phyloP scores from a whole-genome alignment of 2,113 vertebrate species.

The Gymnocephalus cernua region DNA sequence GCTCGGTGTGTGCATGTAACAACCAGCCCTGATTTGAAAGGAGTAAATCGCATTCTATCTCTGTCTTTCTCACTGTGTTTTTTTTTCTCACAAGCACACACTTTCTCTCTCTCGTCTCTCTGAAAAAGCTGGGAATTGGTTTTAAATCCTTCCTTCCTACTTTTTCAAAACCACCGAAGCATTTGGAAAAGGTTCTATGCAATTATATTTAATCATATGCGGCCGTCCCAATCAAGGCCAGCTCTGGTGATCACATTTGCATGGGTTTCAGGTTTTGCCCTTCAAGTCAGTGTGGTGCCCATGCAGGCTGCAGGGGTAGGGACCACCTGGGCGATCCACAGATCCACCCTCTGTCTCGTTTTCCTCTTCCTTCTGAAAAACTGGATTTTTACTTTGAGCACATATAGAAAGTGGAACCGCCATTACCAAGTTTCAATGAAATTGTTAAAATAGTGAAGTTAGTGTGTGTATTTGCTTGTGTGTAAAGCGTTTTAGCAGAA shows the following conservation, averaged over 20 bases:
- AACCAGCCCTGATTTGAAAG: constrained; percentile 70
- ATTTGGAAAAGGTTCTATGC: constrained; percentile 83
- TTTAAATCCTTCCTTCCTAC: constrained; percentile 81
- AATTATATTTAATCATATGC: constrained; percentile 86
- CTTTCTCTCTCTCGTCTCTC: constrained; percentile 29
- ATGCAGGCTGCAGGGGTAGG: constrained; percentile 55
- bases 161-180: constrained; percentile 74
- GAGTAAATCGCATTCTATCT: constrained; percentile 27
- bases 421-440: background rate
- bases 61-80: constrained; percentile 25
- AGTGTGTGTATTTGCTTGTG: constrained; percentile 43
- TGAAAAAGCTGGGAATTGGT: constrained; percentile 57
- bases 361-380: background rate
- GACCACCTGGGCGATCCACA: constrained; percentile 79
- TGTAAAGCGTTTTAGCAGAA: constrained; percentile 76
- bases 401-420: background rate
- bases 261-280: constrained; percentile 83
- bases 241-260: constrained; percentile 84
- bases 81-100: constrained; percentile 35
- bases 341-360: constrained; percentile 21
- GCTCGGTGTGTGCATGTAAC: constrained; percentile 71
- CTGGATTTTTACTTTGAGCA: background rate
- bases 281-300: constrained; percentile 68
- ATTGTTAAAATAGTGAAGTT: background rate
- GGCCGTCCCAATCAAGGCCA: constrained; percentile 82